Evolutionary conservation across 2,888 invertebrate genomes (phyloP).

Genomic region (Artemia sinica): DNA sequence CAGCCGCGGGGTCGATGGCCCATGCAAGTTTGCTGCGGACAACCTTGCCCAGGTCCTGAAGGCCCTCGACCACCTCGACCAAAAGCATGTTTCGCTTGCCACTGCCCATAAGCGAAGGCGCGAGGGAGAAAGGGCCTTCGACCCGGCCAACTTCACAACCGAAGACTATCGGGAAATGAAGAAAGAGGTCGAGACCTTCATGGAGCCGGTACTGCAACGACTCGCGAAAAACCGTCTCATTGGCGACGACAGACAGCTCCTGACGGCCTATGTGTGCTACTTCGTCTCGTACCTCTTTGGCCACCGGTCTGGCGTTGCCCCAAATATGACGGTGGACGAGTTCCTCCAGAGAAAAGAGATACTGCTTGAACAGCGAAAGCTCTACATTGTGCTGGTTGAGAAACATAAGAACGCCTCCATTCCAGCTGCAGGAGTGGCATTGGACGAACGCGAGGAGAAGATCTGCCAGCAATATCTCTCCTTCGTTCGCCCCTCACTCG

Average conservation of each 20-base stretch:
- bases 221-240: neutral
- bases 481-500: neutral
- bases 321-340: neutral
- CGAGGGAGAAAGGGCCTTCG: neutral
- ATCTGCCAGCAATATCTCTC: neutral
- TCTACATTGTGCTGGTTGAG: neutral
- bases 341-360: neutral
- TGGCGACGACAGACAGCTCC: neutral
- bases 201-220: neutral
- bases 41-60: neutral
- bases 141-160: neutral
- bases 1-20: too few species aligned
- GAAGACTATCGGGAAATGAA: neutral
- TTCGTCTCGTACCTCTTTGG: constrained; percentile 7
- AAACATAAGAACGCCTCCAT: neutral
- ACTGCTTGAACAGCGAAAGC: neutral
- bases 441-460: neutral
- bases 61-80: neutral
- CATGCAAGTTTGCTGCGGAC: neutral
- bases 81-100: neutral
- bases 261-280: constrained; percentile 1
- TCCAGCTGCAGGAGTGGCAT: neutral
- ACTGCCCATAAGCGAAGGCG: constrained; percentile 8
- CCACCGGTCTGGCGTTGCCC: neutral
- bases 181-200: neutral